Evolutionary conservation across 2,888 invertebrate species (phyloP), one percentile per base, ranked within the genome.

Genomic region (Coleophora flavipennella): DNA sequence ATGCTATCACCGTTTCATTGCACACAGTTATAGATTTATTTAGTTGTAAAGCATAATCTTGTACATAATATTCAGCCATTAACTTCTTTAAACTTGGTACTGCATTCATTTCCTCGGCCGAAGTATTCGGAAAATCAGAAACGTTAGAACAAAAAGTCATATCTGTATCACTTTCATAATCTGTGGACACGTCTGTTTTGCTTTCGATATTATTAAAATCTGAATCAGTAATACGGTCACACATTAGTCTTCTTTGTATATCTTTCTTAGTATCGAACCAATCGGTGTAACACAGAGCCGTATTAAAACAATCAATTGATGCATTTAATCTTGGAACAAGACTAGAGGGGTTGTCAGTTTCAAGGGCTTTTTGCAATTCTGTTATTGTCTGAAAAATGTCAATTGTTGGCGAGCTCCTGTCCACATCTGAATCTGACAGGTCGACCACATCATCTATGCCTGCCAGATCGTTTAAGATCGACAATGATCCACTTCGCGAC

Each of bases 401-500:
- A 8, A 42, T 42, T 2, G 36, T 36, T 12, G 38, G 39, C 8
- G 37, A 38, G 27, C 12, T 40, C 25, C 36, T 14, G 11, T 25
- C 13, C 1, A 2, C 13, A 29, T 39, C 35, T 4, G 13, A 13
- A 20, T 27, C 27, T 35, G 35, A 36, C 31, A 36, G 37, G 9
- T 32, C 35, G 11, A 36, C 32, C 28, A 42, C 39, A 34, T 52
- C 48, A 32, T 43, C 36, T 38, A 13, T 35, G 35, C 39, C 8
- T 36, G 46, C 41, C 36, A 56, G 48, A 40, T 57, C 55, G 36
- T 57, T 53, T 38, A 67, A 51, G 44, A 67, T 57, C 12, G 66
- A 63, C 36, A 50, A 46, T 8, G 67, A 67, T 11, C 44, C 54
- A 40, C 53, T 56, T 31, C 61, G 48, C 12, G 51, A 43, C 25